Evolutionary conservation across 2,888 invertebrate genomes (phyloP).

Genomic region (Polydesmus complanatus): DNA sequence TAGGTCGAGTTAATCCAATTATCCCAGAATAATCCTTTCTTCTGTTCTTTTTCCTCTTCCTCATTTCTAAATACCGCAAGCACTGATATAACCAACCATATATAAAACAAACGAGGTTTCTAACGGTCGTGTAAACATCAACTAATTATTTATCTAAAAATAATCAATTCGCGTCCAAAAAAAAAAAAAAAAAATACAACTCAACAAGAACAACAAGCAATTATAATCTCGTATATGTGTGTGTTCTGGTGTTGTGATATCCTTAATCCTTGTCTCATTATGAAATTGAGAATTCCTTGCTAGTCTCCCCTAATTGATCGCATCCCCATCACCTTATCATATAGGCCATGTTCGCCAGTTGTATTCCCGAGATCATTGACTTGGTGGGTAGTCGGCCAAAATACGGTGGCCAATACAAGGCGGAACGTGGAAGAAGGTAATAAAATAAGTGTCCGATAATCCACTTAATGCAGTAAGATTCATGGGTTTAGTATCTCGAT

Average conservation of each 20-base stretch:
- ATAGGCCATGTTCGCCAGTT: constrained; percentile 99
- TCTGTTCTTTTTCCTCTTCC: neutral
- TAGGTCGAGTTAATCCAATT: too few relatives aligned
- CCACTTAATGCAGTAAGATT: too few relatives aligned
- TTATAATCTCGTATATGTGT: neutral
- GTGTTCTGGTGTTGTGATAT: neutral
- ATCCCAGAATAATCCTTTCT: too few relatives aligned
- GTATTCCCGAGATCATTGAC: constrained; percentile 99
- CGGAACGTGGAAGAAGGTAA: constrained; percentile 88
- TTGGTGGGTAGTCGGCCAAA: constrained; percentile 98
- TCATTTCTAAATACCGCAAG: neutral
- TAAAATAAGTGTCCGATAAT: too few relatives aligned
- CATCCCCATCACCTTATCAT: constrained; percentile 6
- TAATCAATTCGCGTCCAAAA: too few relatives aligned
- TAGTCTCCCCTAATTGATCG: constrained; percentile 3
- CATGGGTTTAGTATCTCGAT: too few relatives aligned
- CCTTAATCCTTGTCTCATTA: neutral
- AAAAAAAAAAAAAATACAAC: too few relatives aligned
- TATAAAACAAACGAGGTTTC: neutral
- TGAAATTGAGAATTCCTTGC: neutral
- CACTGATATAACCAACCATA: neutral
- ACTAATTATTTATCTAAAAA: too few relatives aligned
- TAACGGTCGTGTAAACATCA: too few relatives aligned
- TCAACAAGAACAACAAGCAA: too few relatives aligned
- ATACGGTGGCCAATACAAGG: constrained; percentile 96